Evolutionary conservation across 2,888 invertebrate genomes (phyloP).

Genomic region (Galeopsomyia nigrocyanea): DNA sequence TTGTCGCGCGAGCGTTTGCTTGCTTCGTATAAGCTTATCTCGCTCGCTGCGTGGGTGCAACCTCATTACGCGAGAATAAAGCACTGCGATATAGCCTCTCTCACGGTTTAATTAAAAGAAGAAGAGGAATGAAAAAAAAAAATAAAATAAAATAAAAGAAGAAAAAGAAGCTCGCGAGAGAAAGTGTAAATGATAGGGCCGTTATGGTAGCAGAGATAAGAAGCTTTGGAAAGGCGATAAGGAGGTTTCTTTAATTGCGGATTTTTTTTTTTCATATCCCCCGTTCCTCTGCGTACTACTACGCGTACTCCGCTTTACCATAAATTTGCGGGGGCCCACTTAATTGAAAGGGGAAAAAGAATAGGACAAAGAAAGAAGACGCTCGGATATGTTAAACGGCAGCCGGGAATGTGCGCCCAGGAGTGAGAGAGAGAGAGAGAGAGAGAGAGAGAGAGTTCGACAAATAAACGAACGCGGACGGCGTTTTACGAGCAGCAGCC

Average conservation of each 20-base stretch:
- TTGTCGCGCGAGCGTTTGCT: background rate
- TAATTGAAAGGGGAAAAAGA: constrained; percentile 67
- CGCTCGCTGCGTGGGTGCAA: background rate
- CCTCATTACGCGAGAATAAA: too few relatives aligned
- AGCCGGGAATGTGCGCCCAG: constrained; percentile 57
- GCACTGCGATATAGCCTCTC: background rate
- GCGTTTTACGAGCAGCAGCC: background rate
- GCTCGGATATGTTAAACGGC: constrained; percentile 63
- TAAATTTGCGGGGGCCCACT: constrained; percentile 65
- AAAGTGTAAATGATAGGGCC: constrained; percentile 65
- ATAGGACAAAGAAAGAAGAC: constrained; percentile 49
- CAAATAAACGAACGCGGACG: constrained; percentile 57
- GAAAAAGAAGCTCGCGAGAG: too few relatives aligned
- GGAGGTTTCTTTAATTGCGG: too few relatives aligned
- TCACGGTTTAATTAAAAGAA: constrained; percentile 41
- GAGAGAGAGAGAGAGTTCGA: constrained; percentile 49
- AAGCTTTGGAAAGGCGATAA: too few relatives aligned
- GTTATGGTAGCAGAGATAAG: constrained; percentile 62
- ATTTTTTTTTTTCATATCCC: too few relatives aligned
- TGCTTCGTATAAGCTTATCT: constrained; percentile 2
- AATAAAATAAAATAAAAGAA: too few relatives aligned
- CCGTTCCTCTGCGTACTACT: background rate
- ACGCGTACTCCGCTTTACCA: constrained; percentile 55
- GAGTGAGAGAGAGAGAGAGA: constrained; percentile 45
- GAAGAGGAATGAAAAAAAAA: constrained; percentile 3